Evolutionary conservation across 2,113 vertebrate species (phyloP).

Genomic region (Sterrhoptilus dennistouni): DNA sequence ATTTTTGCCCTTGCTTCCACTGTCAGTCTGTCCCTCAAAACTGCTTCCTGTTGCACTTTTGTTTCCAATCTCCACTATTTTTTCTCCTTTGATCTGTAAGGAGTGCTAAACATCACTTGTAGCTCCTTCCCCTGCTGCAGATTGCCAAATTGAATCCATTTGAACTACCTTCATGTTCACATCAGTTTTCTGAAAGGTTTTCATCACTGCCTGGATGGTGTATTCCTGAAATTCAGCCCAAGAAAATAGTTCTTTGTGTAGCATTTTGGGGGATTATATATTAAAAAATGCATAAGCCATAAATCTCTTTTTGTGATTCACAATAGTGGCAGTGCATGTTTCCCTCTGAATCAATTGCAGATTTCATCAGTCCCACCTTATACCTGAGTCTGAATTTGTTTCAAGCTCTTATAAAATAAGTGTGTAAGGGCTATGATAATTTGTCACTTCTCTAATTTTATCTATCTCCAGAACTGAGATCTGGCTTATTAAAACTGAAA

Average conservation of each 20-base stretch:
- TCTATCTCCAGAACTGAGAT: background rate
- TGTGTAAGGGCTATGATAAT: background rate
- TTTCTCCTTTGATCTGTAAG: background rate
- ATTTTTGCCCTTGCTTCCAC: background rate
- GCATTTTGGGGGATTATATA: constrained; percentile 34
- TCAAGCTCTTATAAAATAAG: constrained; percentile 7
- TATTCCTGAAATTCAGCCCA: constrained; percentile 33
- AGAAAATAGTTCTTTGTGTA: background rate
- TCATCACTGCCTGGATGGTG: background rate
- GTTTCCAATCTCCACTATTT: background rate
- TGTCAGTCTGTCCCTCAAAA: background rate
- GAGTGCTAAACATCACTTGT: background rate
- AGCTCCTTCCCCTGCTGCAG: background rate
- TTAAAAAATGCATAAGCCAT: constrained; percentile 47
- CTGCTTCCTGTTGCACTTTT: background rate
- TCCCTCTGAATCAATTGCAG: constrained; percentile 11
- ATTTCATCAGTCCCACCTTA: constrained; percentile 32
- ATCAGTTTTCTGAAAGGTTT: constrained; percentile 37
- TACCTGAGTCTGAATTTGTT: constrained; percentile 23
- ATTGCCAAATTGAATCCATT: constrained; percentile 34
- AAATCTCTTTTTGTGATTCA: constrained; percentile 9
- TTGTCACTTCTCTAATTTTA: constrained; percentile 9
- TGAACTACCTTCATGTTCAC: constrained; percentile 17
- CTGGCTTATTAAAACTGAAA: constrained; percentile 7
- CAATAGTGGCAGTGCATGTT: background rate